Evolutionary conservation across 2,888 invertebrate species (phyloP), one percentile per base, ranked within the genome.

Genomic region (Ecdyonurus torrentis): DNA sequence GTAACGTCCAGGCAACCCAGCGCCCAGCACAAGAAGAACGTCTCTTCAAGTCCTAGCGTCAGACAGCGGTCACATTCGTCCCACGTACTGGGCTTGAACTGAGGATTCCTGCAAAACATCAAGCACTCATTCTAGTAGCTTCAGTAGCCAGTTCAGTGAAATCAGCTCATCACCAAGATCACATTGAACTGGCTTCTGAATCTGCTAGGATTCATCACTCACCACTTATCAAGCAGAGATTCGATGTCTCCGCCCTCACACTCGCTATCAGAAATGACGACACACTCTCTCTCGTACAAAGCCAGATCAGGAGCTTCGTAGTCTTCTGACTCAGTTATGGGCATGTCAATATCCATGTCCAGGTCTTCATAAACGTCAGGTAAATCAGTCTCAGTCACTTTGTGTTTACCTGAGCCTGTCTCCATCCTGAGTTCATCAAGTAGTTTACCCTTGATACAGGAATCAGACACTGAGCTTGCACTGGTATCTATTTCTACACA

Each of bases 31-130:
- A 91, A 75, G 67, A 90, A 89, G 70, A 87, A 88, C 1, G 89
- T 84, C 76, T 92, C 91, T 74, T 89, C 87, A 61, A 84, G 76
- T 1, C 82, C 80, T n/a, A 91, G 74, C 70, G 83, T 78, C 2
- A 89, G 74, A 23, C 7, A 55, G 5, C n/a, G 7, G 22, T 55
- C 55, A 55, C 55, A 55, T 5, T 7, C 5, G 7, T 20, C 5
- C 7, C 7, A 55, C 7, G 55, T n/a, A 7, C 7, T 20, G 10
- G 55, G 55, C 5, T 5, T 7, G 7, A 55, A 7, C 22, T 55
- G 55, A 20, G 55, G 55, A n/a, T 20, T 5, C 55, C 55, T 55
- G n/a, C 5, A 55, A 55, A n/a, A n/a, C n/a, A n/a, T n/a, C n/a
- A n/a, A n/a, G n/a, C n/a, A n/a, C n/a, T n/a, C n/a, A n/a, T n/a